Conservation (phyloP, 2,113 vertebrate species). For the Cynopterus brachyotis region DNA sequence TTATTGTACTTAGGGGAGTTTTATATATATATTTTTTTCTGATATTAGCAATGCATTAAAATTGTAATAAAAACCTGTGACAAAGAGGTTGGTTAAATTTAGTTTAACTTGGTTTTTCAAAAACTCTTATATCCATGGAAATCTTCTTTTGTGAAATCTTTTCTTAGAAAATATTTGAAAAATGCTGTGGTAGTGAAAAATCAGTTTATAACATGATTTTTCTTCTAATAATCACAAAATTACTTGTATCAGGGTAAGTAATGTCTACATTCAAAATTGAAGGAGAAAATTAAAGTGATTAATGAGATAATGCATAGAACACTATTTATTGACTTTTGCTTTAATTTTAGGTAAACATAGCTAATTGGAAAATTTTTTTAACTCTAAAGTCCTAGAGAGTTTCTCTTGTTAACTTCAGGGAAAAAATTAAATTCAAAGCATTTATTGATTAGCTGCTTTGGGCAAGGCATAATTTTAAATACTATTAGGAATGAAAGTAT, state of each 20-base stretch:
- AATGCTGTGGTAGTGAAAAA: background rate
- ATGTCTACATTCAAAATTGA: background rate
- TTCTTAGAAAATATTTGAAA: background rate
- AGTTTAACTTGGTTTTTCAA: slow-evolving; percentile 30
- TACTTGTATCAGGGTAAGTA: background rate
- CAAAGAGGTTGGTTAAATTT: background rate
- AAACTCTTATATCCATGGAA: background rate
- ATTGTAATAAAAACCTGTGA: slow-evolving; percentile 19
- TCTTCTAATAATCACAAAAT: background rate
- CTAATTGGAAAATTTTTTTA: background rate
- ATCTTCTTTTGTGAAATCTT: background rate
- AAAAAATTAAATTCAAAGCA: background rate
- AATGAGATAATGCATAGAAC: background rate
- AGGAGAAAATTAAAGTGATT: slow-evolving; percentile 3
- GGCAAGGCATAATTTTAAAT: background rate
- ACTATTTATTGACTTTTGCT: background rate
- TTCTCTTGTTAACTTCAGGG: background rate
- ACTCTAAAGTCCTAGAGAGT: background rate
- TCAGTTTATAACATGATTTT: background rate
- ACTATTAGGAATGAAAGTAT: background rate
- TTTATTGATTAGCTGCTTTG: background rate
- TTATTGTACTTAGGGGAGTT: slow-evolving; percentile 22
- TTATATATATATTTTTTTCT: background rate
- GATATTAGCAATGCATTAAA: slow-evolving; percentile 40
- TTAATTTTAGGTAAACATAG: background rate